phyloP scores from a whole-genome alignment of 2,113 vertebrate genomes.

The Sigmodon hispidus region DNA sequence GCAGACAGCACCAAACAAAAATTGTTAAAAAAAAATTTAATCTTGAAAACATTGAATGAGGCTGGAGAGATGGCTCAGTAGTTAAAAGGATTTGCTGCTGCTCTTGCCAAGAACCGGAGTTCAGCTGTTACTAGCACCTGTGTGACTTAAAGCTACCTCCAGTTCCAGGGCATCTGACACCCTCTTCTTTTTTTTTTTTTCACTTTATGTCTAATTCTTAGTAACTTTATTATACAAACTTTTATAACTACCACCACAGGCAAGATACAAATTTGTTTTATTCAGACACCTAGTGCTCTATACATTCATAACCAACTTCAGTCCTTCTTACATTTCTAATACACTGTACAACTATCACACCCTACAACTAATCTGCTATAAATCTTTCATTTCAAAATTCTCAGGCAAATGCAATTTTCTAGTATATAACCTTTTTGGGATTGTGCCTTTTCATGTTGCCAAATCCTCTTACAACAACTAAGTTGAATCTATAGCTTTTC shows the following conservation, averaged over 20 bases:
- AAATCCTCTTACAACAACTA: neutral
- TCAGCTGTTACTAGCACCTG: too few species aligned
- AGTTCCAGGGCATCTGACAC: neutral
- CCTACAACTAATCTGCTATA: neutral
- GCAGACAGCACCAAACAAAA: neutral
- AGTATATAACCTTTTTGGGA: neutral
- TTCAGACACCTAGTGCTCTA: neutral
- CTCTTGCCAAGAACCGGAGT: neutral
- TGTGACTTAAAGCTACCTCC: neutral
- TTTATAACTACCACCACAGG: neutral
- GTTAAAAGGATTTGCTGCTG: neutral
- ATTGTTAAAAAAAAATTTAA: conserved; percentile 19
- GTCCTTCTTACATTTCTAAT: too few species aligned
- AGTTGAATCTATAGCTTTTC: neutral
- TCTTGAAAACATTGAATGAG: conserved; percentile 21
- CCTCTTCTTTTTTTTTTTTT: too few species aligned
- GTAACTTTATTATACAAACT: neutral
- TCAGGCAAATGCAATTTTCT: neutral
- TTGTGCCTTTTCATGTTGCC: neutral
- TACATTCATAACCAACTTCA: fast-evolving
- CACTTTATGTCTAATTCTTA: neutral
- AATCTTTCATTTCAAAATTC: neutral
- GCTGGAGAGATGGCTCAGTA: neutral
- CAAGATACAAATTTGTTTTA: neutral
- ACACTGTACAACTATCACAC: too few species aligned